These are phyloP conservation scores for Tetranychus truncatus DNA, from an alignment of 2,888 invertebrate genomes.

Conservation along the genomic window DNA sequence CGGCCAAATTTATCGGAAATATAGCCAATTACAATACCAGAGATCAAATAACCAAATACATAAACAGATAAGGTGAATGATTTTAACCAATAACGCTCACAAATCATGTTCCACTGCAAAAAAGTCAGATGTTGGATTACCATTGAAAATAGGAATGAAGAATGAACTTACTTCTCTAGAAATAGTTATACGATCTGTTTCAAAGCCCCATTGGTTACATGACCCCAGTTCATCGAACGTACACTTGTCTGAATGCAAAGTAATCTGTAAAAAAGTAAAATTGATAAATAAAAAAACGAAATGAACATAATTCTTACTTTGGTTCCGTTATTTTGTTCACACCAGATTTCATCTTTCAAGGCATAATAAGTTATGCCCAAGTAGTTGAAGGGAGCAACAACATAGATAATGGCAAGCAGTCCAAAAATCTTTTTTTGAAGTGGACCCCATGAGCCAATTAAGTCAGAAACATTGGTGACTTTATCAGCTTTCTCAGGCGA, in stretches of 20 bases:
- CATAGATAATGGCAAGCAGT: background rate
- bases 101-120: slow-evolving; percentile 14
- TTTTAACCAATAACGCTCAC: slow-evolving; percentile 10
- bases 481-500: background rate
- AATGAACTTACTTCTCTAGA: slow-evolving; percentile 1
- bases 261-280: background rate
- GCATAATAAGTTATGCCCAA: slow-evolving; percentile 14
- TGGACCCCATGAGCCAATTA: slow-evolving; percentile 17
- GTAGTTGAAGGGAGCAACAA: slow-evolving; percentile 13
- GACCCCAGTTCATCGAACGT: background rate
- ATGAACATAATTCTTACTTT: background rate
- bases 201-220: background rate
- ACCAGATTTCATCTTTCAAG: slow-evolving; percentile 14
- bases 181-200: background rate
- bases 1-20: slow-evolving; percentile 12
- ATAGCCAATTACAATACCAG: slow-evolving; percentile 9
- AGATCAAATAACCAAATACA: background rate
- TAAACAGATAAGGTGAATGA: slow-evolving; percentile 12
- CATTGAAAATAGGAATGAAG: background rate
- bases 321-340: background rate
- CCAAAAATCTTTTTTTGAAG: slow-evolving; percentile 14
- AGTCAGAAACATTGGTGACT: slow-evolving; percentile 3
- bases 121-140: background rate
- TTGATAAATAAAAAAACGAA: background rate
- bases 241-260: background rate